These are phyloP conservation scores for Camponotus vicinus DNA, from an alignment of 1,140 invertebrate genomes.

Conservation along the genomic window DNA sequence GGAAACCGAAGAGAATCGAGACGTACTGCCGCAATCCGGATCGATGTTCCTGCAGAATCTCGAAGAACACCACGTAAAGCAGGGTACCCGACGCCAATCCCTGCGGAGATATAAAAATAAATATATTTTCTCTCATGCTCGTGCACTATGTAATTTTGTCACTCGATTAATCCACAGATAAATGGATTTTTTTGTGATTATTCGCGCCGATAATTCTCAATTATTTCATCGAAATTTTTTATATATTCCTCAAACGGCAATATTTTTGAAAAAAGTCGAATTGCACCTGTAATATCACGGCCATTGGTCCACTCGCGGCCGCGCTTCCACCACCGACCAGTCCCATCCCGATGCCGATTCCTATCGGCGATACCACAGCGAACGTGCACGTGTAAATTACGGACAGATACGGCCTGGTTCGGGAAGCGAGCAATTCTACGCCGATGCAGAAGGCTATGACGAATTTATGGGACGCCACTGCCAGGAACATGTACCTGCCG, in stretches of 20 bases:
- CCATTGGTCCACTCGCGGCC: constrained; percentile 88
- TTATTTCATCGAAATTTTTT: not conserved
- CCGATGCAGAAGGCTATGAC: constrained; percentile 96
- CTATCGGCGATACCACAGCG: constrained; percentile 92
- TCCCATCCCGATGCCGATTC: constrained; percentile 90
- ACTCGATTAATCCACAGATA: not conserved
- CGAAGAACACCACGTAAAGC: constrained; percentile 90
- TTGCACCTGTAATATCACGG: constrained; percentile 85
- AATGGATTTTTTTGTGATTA: not conserved
- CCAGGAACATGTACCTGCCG: constrained; percentile 91
- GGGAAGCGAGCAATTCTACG: constrained; percentile 91
- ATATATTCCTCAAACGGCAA: not conserved
- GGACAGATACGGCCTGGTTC: constrained; percentile 88
- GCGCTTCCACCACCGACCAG: constrained; percentile 87
- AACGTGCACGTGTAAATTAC: constrained; percentile 92
- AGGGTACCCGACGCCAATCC: constrained; percentile 89
- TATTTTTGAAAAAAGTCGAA: not conserved
- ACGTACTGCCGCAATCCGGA: constrained; percentile 82
- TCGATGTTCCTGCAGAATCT: constrained; percentile 88
- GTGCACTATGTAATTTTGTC: not conserved
- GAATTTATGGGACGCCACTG: constrained; percentile 95
- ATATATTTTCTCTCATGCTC: not conserved
- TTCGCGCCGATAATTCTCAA: not conserved
- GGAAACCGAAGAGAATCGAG: constrained; percentile 83
- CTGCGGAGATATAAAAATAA: constrained; percentile 76